These are phyloP conservation scores for Pangasius mekongensis DNA, from an alignment of 2,797 vertebrate genomes.

Conservation along the genomic window DNA sequence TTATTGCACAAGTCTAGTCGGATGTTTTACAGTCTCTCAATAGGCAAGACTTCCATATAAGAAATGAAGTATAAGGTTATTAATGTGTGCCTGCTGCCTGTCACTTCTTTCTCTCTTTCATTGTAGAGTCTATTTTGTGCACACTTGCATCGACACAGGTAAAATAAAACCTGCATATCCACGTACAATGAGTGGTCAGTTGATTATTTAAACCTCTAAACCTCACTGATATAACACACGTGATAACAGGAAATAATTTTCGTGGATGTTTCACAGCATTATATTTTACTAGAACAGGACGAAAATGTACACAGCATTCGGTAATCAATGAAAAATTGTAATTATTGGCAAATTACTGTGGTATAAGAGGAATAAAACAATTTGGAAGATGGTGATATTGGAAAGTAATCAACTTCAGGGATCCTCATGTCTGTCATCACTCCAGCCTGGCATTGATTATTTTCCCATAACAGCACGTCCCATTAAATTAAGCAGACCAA, in stretches of 20 bases:
- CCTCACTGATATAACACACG: neutral
- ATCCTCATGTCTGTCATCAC: neutral
- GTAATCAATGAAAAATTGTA: neutral
- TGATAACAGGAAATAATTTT: neutral
- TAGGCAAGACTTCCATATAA: conserved; percentile 1
- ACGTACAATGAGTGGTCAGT: neutral
- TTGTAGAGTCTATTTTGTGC: neutral
- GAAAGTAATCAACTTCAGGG: neutral
- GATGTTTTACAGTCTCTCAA: conserved; percentile 25
- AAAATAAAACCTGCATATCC: conserved; percentile 21
- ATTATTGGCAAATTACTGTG: neutral
- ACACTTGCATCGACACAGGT: neutral
- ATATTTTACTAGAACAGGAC: neutral
- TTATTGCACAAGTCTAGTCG: conserved; percentile 19
- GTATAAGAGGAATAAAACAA: neutral
- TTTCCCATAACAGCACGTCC: neutral
- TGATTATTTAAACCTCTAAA: neutral
- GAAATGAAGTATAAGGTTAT: conserved; percentile 16
- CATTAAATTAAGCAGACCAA: neutral
- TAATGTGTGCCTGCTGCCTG: conserved; percentile 10
- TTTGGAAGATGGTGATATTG: neutral
- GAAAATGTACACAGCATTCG: neutral
- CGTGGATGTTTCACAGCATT: neutral
- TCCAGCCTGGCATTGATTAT: neutral
- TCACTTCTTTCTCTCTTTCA: neutral